Base-by-base conservation (phyloP, 2,888 invertebrate genomes). In the Nephrocerus scutellatus region DNA sequence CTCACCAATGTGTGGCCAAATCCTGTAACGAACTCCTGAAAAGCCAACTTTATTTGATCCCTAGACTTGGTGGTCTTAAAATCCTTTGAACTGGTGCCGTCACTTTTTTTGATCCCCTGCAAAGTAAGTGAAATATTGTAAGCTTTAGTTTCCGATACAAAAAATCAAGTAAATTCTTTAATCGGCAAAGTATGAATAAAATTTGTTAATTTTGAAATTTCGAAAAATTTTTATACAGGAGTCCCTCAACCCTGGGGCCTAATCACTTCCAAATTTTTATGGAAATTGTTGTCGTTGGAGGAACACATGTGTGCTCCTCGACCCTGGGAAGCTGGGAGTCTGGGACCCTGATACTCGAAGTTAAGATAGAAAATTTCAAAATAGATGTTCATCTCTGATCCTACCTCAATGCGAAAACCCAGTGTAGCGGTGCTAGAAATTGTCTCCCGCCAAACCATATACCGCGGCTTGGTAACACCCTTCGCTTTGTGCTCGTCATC, bases 351-450 rank as follows among this genome's bases (percentile, higher is more conserved):
- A 22, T 10, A 22, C n/a, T 12, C 6, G 6, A 25, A 22, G 3
- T 2, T 5, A 32, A 21, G 13, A 6, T 7, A 18, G 2, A 16
- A 13, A 36, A 4, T n/a, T n/a, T n/a, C n/a, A n/a, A n/a, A n/a
- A n/a, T n/a, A n/a, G n/a, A n/a, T n/a, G n/a, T n/a, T 8, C 13
- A 14, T 5, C 14, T 19, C 5, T 9, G 16, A 21, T 29, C 49
- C 42, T 22, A 65, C 68, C 68, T 97, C 97, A 63, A 98, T 90
- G 55, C 97, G 77, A 71, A 97, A 97, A 38, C 97, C 97, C 32
- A 96, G 75, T 1, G 88, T 88, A 1, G 95, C 84, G n/a, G 96
- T 95, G 25, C 95, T 95, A 36, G 95, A 95, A 55, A 95, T 93
- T 8, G 92, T 90, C 70, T 97, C 97, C 38, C 97, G 74, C 90